These are phyloP conservation scores for Gonocerus acuteangulatus DNA, from an alignment of 2,888 invertebrate species.

Conservation along the genomic window DNA sequence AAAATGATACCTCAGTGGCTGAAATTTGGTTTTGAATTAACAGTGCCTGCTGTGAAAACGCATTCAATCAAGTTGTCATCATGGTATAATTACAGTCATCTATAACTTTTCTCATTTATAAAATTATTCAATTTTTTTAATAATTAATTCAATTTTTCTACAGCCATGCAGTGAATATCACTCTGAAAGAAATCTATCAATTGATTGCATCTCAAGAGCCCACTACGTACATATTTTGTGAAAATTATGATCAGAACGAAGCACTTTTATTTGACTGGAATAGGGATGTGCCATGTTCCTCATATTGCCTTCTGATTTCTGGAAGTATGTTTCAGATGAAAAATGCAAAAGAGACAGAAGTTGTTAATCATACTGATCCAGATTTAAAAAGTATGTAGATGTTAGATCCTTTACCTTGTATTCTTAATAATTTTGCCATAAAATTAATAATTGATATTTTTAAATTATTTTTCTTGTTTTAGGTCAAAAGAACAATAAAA, in stretches of 20 bases:
- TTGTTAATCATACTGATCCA: slow-evolving; percentile 38
- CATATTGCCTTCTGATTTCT: slow-evolving; percentile 52
- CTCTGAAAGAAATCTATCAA: slow-evolving; percentile 43
- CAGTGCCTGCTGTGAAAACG: slow-evolving; percentile 53
- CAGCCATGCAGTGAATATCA: slow-evolving; percentile 44
- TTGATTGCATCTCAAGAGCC: slow-evolving; percentile 35
- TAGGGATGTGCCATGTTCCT: slow-evolving; percentile 37
- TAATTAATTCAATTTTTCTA: slow-evolving; percentile 34
- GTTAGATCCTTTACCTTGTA: no score
- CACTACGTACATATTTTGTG: slow-evolving; percentile 24
- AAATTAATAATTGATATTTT: slow-evolving; percentile 2
- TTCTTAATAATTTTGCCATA: slow-evolving; percentile 11
- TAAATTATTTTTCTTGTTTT: slow-evolving; percentile 35
- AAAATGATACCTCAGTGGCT: slow-evolving; percentile 31
- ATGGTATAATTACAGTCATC: slow-evolving; percentile 16
- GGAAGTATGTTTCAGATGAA: slow-evolving; percentile 59
- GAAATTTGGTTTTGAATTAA: slow-evolving; percentile 36
- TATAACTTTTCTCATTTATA: not conserved
- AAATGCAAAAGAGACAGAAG: slow-evolving; percentile 45
- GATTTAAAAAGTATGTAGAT: slow-evolving; percentile 43
- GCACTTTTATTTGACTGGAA: slow-evolving; percentile 1
- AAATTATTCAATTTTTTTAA: not conserved
- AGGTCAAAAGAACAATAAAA: slow-evolving; percentile 48
- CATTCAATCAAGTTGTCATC: slow-evolving; percentile 43
- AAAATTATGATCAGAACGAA: slow-evolving; percentile 21